Evolutionary conservation across 1,140 invertebrate species (phyloP).

Genomic region (Hycleus cichorii): DNA sequence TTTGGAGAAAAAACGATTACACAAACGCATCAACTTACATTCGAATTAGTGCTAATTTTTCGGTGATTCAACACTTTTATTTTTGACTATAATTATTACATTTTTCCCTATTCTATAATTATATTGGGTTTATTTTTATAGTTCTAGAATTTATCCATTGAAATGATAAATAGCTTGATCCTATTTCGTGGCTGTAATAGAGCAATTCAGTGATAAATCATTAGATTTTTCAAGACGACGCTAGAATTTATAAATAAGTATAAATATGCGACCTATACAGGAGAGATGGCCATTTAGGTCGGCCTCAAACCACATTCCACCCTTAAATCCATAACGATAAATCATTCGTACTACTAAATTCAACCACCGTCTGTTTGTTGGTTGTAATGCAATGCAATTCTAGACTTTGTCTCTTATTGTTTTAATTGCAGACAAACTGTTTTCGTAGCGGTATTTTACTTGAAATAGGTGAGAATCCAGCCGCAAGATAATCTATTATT

Average conservation of each 20-base stretch:
- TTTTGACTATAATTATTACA: too few species aligned
- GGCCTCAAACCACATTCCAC: conserved; percentile 23
- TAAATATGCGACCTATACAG: conserved; percentile 10
- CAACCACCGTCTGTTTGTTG: conserved; percentile 12
- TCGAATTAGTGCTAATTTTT: too few species aligned
- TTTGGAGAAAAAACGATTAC: too few species aligned
- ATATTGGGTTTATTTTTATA: too few species aligned
- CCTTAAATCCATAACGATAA: conserved; percentile 17
- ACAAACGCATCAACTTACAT: too few species aligned
- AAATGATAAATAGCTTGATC: too few species aligned
- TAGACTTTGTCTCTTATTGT: conserved; percentile 6
- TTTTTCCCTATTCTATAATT: too few species aligned
- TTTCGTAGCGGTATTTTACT: not conserved
- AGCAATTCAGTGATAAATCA: too few species aligned
- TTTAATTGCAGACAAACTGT: not conserved
- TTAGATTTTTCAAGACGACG: too few species aligned
- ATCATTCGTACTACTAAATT: conserved; percentile 19
- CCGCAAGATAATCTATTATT: not conserved
- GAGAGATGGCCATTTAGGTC: conserved; percentile 18
- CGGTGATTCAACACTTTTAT: too few species aligned
- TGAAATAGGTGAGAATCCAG: not conserved
- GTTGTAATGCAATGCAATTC: conserved; percentile 3
- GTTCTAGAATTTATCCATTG: too few species aligned
- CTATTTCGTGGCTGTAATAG: too few species aligned
- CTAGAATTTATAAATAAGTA: conserved; percentile 14